phyloP scores from a whole-genome alignment of 2,113 vertebrate genomes.

The Paratilapia polleni region DNA sequence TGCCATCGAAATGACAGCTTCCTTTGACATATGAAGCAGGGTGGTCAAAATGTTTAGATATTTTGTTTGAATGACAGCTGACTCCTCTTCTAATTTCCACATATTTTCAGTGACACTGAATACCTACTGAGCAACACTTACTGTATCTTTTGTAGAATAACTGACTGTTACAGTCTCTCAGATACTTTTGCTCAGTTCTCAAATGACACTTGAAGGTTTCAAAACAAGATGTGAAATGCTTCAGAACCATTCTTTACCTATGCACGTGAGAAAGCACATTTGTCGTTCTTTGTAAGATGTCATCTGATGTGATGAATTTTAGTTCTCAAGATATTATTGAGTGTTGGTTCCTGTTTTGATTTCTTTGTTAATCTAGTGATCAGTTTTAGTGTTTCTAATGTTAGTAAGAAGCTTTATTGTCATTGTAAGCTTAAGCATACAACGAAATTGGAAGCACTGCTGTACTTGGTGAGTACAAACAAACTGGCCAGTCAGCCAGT shows the following conservation, averaged over 20 bases:
- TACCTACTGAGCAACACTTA: too few relatives aligned
- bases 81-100: too few relatives aligned
- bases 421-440: too few relatives aligned
- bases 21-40: accelerated
- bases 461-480: too few relatives aligned
- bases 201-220: background rate
- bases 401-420: too few relatives aligned
- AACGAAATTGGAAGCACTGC: too few relatives aligned
- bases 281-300: background rate
- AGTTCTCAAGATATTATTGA: background rate
- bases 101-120: background rate
- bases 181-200: background rate
- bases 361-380: accelerated
- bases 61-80: too few relatives aligned
- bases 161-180: background rate
- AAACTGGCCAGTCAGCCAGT: too few relatives aligned
- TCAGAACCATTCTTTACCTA: background rate
- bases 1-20: background rate
- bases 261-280: background rate
- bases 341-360: background rate
- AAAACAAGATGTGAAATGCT: background rate
- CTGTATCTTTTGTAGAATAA: too few relatives aligned
- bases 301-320: background rate
- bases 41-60: background rate
- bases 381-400: background rate